Percentiles rank a stretch among this genome's conserved stretches.
These are phyloP conservation scores for Crotalus tigris DNA, from an alignment of 2,113 vertebrate genomes.

Conservation along the genomic window DNA sequence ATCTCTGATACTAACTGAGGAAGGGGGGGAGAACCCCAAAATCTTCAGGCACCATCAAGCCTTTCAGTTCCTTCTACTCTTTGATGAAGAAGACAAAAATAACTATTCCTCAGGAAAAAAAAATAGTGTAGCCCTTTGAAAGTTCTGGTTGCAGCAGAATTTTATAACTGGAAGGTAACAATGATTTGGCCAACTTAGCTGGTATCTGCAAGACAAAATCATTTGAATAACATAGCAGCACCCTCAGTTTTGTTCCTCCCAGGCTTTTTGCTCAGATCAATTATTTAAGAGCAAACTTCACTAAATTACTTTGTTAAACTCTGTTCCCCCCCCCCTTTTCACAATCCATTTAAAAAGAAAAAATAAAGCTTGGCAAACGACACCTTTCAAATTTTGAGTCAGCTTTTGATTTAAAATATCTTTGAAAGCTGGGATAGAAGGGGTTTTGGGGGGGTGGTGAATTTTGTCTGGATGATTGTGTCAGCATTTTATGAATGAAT, in stretches of 20 bases:
- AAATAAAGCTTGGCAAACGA: not conserved
- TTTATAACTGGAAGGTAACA: not conserved
- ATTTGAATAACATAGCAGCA: not conserved
- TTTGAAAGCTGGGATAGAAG: not conserved
- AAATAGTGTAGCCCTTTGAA: not conserved
- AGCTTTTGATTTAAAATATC: not conserved
- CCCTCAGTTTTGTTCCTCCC: not conserved
- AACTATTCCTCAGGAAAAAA: not conserved
- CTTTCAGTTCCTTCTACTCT: not conserved
- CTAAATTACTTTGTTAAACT: not conserved
- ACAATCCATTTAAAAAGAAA: not conserved
- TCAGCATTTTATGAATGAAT: not conserved
- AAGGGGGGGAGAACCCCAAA: not conserved
- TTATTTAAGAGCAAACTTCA: not conserved
- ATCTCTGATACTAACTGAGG: not conserved
- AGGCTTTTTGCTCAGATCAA: not conserved
- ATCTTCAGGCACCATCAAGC: not conserved
- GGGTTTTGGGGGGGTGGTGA: not conserved
- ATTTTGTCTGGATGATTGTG: not conserved
- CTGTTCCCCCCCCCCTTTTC: not conserved
- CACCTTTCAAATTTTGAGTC: not conserved
- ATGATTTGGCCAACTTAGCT: not conserved
- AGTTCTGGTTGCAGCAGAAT: not conserved
- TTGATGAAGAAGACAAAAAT: not conserved
- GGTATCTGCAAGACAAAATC: not conserved